Percentiles rank a stretch among this genome's conserved stretches.
phyloP scores from a whole-genome alignment of 2,888 invertebrate species.

The Prionchulus punctatus region DNA sequence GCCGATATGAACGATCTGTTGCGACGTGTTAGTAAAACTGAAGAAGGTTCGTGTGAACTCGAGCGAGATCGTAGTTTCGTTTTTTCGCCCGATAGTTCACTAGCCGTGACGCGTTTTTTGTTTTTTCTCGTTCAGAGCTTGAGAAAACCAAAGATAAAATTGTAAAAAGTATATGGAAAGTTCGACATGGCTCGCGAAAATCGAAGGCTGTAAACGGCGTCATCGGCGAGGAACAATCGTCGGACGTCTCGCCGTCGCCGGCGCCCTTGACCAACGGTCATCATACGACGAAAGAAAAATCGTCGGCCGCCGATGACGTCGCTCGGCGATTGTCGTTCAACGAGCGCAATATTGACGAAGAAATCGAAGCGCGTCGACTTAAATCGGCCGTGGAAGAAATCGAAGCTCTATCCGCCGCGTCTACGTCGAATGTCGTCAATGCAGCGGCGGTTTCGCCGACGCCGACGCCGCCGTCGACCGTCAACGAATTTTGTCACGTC shows the following conservation, averaged over 20 bases:
- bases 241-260: background rate
- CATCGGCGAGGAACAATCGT: constrained; percentile 17
- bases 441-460: background rate
- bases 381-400: background rate
- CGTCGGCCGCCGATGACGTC: background rate
- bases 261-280: background rate
- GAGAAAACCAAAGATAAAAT: constrained; percentile 12
- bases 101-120: background rate
- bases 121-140: constrained; percentile 10
- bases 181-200: constrained; percentile 19
- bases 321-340: constrained; percentile 4
- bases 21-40: constrained; percentile 19
- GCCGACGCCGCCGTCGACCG: constrained; percentile 2
- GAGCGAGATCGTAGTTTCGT: background rate
- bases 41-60: too few relatives aligned
- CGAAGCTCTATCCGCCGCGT: background rate
- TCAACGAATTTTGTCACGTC: constrained; percentile 9
- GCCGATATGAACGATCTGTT: constrained; percentile 25
- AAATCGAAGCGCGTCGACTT: constrained; percentile 17
- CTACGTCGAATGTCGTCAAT: background rate
- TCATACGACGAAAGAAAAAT: background rate
- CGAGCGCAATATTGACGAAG: constrained; percentile 26
- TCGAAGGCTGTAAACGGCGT: constrained; percentile 16
- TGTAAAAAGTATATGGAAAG: constrained; percentile 15
- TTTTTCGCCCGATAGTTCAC: background rate